phyloP scores from a whole-genome alignment of 2,797 vertebrate genomes.

The Rhinogobio ventralis region DNA sequence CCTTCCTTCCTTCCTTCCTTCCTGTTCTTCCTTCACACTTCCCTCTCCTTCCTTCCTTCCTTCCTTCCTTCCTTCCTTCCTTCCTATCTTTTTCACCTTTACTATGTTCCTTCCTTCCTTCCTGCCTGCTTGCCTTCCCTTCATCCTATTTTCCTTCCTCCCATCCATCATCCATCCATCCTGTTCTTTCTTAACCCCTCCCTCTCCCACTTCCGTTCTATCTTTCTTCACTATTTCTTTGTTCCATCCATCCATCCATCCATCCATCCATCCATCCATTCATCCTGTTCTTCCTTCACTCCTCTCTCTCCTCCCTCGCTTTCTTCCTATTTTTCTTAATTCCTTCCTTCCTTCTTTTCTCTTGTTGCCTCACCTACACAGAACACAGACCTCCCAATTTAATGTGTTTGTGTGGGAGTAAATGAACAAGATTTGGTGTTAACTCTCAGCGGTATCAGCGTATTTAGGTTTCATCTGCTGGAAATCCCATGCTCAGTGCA shows the following conservation, averaged over 20 bases:
- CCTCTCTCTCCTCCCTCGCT: no score
- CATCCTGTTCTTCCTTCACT: not conserved
- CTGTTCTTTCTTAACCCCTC: not conserved
- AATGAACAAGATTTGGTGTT: constrained; percentile 19
- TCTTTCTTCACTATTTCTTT: not conserved
- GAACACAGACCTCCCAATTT: not conserved
- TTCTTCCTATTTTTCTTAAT: no score
- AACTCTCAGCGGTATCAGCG: not conserved
- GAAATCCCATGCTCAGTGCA: constrained; percentile 7
- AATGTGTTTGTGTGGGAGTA: constrained; percentile 19
- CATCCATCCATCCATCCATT: not conserved
- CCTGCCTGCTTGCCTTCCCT: not conserved
- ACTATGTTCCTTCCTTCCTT: not conserved
- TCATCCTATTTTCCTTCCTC: not conserved
- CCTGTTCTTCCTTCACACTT: not conserved
- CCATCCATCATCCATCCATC: not conserved
- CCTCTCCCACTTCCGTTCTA: not conserved
- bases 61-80: not conserved
- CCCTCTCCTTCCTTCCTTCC: not conserved
- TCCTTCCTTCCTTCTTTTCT: not conserved
- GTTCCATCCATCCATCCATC: not conserved
- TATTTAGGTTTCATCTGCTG: constrained; percentile 6
- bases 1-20: not conserved
- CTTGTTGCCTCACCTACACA: not conserved
- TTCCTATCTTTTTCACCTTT: not conserved